Evolutionary conservation across 2,113 vertebrate species (phyloP).

Genomic region (Mirounga angustirostris): DNA sequence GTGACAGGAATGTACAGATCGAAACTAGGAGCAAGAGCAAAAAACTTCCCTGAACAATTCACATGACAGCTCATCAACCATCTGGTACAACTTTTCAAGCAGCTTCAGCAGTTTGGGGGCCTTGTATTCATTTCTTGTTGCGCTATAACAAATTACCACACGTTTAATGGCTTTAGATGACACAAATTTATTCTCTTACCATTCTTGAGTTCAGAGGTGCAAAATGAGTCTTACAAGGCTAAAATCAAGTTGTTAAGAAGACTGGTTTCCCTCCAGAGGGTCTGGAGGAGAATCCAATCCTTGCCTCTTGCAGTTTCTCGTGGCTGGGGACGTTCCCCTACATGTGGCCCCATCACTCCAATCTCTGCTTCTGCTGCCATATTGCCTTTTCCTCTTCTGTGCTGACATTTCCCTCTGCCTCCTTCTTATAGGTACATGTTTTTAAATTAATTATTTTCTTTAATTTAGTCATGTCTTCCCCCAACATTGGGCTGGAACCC

Average conservation of each 20-base stretch:
- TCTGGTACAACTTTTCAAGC: neutral
- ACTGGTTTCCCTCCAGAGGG: neutral
- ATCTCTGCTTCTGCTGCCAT: neutral
- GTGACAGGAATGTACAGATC: neutral
- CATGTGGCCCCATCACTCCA: neutral
- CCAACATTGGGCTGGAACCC: neutral
- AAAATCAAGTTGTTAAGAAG: neutral
- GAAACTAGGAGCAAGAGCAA: neutral
- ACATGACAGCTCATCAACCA: neutral
- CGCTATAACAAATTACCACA: neutral
- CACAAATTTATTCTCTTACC: neutral
- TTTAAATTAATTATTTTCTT: neutral
- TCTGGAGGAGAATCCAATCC: neutral
- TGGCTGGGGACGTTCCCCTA: accelerated
- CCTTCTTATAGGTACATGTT: neutral
- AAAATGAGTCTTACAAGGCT: neutral
- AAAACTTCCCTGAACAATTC: neutral
- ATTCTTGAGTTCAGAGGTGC: neutral
- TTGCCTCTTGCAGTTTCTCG: neutral
- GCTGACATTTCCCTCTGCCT: neutral
- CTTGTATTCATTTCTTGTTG: neutral
- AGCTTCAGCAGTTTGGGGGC: neutral
- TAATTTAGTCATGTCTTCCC: neutral
- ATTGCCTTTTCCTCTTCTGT: neutral
- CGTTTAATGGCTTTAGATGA: neutral